Evolutionary conservation across 2,888 invertebrate genomes (phyloP), one percentile per base, ranked within the genome.

Genomic region (Bugulina stolonifera): DNA sequence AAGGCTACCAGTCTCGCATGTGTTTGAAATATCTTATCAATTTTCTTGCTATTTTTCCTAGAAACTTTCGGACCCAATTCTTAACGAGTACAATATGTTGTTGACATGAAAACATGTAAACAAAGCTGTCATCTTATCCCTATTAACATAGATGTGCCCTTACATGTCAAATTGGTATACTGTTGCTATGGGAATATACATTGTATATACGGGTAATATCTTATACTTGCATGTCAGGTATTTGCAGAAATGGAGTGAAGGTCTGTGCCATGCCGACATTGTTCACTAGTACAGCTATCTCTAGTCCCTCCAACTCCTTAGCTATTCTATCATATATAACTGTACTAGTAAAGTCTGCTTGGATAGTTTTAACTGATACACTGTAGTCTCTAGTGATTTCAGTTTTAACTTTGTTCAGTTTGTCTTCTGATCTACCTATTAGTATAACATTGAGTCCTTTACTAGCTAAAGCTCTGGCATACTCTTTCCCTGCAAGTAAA

Each of bases 191-290:
- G n/a, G n/a, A n/a, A n/a, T n/a, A n/a, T n/a, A n/a, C n/a, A n/a
- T n/a, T n/a, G n/a, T n/a, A n/a, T n/a, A n/a, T n/a, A n/a, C n/a
- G n/a, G n/a, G n/a, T n/a, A n/a, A n/a, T n/a, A n/a, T 43, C 43
- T 10, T 43, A 57, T 14, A 57, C 57, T 57, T 27, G n/a, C 57
- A 57, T 57, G n/a, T 57, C 57, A 14, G 57, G 57, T 14, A 57
- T 23, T 5, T 23, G 10, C n/a, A 57, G 57, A 25, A 57, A 23
- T 14, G 57, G 25, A 25, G 23, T 14, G 23, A 57, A 57, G 25
- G n/a, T 57, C 23, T 57, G 57, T 14, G 57, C n/a, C 23, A 57
- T 23, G n/a, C 57, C 57, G 10, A 57, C 57, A 25, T 57, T 57
- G 23, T 57, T 57, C 23, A 57, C 25, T 5, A 57, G 57, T 5